Percentiles rank a stretch among this genome's conserved stretches.
These are phyloP conservation scores for Argyresthia albistria DNA, from an alignment of 2,888 invertebrate species.

Conservation along the genomic window DNA sequence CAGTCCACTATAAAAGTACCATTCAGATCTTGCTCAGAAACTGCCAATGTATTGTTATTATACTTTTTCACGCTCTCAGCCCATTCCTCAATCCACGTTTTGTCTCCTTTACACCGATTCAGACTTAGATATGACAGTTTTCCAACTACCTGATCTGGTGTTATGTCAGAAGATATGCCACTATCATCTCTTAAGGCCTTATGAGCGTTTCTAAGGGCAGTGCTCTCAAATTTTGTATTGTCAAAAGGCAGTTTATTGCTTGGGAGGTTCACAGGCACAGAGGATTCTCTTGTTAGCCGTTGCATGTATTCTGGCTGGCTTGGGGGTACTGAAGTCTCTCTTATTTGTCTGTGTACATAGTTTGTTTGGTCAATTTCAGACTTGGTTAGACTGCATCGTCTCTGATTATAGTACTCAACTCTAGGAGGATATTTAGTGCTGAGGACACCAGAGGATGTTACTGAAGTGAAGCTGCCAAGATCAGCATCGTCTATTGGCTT, in stretches of 20 bases:
- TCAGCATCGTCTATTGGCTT: conserved; percentile 36
- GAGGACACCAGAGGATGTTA: conserved; percentile 80
- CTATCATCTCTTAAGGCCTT: conserved; percentile 42
- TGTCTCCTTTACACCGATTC: conserved; percentile 64
- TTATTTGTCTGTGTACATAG: conserved; percentile 60
- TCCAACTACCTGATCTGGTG: conserved; percentile 49
- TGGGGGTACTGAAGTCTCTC: conserved; percentile 53
- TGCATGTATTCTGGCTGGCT: too few relatives aligned
- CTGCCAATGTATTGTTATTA: conserved; percentile 44
- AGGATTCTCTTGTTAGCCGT: conserved; percentile 44
- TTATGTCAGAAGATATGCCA: conserved; percentile 30
- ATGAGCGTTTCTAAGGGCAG: conserved; percentile 49
- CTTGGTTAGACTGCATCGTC: conserved; percentile 76
- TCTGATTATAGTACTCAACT: conserved; percentile 33
- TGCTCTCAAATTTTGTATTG: conserved; percentile 51
- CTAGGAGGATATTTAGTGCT: conserved; percentile 59
- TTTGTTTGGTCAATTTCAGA: conserved; percentile 79
- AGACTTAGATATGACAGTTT: conserved; percentile 58
- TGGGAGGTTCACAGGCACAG: conserved; percentile 54
- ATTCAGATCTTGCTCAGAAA: conserved; percentile 20
- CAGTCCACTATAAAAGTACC: conserved; percentile 27
- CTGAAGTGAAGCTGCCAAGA: conserved; percentile 78
- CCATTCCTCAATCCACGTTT: conserved; percentile 77
- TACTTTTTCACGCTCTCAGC: conserved; percentile 74
- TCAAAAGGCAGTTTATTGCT: conserved; percentile 35